These are phyloP conservation scores for Drosophila parvula DNA, from an alignment of 1,140 invertebrate species.

Conservation along the genomic window DNA sequence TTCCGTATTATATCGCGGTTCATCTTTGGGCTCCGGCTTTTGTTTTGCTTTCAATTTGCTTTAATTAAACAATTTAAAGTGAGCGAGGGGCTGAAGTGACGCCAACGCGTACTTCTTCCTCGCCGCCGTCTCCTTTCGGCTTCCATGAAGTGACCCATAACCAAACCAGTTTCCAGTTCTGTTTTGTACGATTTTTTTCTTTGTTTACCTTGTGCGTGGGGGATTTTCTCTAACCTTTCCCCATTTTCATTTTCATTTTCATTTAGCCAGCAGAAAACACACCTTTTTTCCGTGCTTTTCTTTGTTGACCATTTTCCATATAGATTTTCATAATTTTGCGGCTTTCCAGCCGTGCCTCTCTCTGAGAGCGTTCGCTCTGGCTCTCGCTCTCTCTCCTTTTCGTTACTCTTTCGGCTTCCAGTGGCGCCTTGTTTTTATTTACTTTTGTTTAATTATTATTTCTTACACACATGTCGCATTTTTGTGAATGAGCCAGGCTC, in stretches of 20 bases:
- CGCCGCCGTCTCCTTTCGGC: conserved; percentile 7
- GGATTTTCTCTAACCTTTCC: conserved; percentile 50
- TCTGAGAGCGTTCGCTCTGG: background rate
- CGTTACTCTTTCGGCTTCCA: conserved; percentile 51
- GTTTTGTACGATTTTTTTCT: conserved; percentile 44
- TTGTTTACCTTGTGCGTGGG: conserved; percentile 50
- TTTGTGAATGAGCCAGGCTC: conserved; percentile 60
- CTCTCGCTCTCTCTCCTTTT: conserved; percentile 1
- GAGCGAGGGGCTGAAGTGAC: conserved; percentile 15
- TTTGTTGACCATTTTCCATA: conserved; percentile 71
- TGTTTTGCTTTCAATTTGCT: conserved; percentile 70
- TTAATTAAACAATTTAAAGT: conserved; percentile 72
- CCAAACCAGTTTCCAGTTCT: conserved; percentile 72
- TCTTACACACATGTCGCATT: conserved; percentile 73
- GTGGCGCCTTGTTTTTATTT: conserved; percentile 74
- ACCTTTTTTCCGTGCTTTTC: conserved; percentile 37
- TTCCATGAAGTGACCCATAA: conserved; percentile 44
- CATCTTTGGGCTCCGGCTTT: conserved; percentile 31
- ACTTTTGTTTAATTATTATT: conserved; percentile 72
- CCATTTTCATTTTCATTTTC: conserved; percentile 59
- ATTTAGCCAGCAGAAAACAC: conserved; percentile 47
- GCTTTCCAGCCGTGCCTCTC: conserved; percentile 56
- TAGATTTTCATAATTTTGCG: conserved; percentile 77
- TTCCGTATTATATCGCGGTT: conserved; percentile 23
- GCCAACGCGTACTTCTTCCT: conserved; percentile 27